Conservation (phyloP, 2,113 vertebrate genomes). For the Proteles cristata region DNA sequence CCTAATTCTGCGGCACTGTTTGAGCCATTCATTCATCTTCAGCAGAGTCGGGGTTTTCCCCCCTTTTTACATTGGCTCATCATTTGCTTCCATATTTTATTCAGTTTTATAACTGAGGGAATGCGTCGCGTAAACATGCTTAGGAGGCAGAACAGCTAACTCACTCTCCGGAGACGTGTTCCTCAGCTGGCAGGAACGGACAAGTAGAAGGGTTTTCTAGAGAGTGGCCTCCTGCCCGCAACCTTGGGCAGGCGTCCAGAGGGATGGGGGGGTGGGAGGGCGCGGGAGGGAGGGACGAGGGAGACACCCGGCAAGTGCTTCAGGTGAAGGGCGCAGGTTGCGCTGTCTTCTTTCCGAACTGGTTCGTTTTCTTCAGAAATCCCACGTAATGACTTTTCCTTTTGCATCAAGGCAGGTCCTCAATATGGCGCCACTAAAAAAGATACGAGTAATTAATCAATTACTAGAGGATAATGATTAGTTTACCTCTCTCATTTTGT, state of each 20-base stretch:
- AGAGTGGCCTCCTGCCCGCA: not conserved
- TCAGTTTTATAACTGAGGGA: not conserved
- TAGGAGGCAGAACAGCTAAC: not conserved
- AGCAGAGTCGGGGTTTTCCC: not conserved
- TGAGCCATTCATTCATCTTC: not conserved
- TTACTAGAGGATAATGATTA: not conserved
- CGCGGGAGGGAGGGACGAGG: no score
- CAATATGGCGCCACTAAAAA: not conserved
- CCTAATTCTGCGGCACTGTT: not conserved
- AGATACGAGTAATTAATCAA: not conserved
- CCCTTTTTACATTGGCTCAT: not conserved
- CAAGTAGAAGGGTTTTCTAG: not conserved
- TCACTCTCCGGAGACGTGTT: not conserved
- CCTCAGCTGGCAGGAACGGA: not conserved
- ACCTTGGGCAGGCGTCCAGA: accelerated
- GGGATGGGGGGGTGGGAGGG: no score
- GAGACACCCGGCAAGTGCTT: accelerated
- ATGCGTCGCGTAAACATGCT: not conserved
- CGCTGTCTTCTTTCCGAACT: not conserved
- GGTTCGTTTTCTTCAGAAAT: not conserved
- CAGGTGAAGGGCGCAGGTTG: accelerated
- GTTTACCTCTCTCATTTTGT: constrained; percentile 35
- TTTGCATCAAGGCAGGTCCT: not conserved
- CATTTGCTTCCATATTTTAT: not conserved
- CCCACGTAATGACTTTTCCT: not conserved